phyloP scores from a whole-genome alignment of 35 echinoderm and acorn worm genomes.

The Apostichopus californicus region DNA sequence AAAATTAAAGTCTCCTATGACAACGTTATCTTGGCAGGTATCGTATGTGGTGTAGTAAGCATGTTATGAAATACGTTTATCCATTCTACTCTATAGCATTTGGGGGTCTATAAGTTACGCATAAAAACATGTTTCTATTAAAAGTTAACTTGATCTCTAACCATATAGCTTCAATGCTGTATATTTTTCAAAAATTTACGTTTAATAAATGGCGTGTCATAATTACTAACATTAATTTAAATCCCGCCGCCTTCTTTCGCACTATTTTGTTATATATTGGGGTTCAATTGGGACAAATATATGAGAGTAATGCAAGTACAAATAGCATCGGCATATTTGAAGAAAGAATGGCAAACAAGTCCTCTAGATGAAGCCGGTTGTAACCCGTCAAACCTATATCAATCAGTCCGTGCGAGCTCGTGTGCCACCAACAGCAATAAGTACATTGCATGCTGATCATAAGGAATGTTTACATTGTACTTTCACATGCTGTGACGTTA shows the following conservation, averaged over 20 bases:
- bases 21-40: background rate
- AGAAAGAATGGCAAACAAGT: too few species aligned
- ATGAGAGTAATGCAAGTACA: too few species aligned
- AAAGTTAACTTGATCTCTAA: conserved; percentile 22
- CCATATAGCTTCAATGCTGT: background rate
- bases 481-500: background rate
- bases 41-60: background rate
- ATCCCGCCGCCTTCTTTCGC: background rate
- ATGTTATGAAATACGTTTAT: background rate
- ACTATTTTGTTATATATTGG: background rate
- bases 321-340: too few species aligned
- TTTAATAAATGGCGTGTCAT: background rate
- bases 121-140: conserved; percentile 14
- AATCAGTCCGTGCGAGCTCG: too few species aligned
- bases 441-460: too few species aligned
- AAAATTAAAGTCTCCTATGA: conserved; percentile 5
- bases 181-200: background rate
- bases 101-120: background rate
- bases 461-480: background rate
- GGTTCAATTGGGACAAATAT: too few species aligned
- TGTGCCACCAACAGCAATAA: too few species aligned
- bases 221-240: background rate
- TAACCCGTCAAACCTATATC: too few species aligned
- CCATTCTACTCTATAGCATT: background rate
- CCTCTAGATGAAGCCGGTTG: too few species aligned